Evolutionary conservation across 2,888 invertebrate species (phyloP), one percentile per base, ranked within the genome.

Genomic region (Shargacucullia verbasci): DNA sequence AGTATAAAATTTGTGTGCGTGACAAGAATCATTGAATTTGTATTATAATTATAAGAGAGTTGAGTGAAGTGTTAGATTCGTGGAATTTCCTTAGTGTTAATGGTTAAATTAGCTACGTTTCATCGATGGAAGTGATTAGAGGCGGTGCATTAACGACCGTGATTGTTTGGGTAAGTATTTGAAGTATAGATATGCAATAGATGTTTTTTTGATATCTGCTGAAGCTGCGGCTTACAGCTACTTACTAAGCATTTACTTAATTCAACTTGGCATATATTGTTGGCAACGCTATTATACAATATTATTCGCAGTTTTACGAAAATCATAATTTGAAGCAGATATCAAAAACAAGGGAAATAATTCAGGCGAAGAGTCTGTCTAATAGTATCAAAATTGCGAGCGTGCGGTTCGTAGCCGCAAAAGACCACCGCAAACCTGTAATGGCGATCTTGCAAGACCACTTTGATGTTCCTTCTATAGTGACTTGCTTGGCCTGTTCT

Each of bases 361-460:
- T 84, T 86, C 83, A 93, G 92, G 93, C 92, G 91, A 92, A 93
- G 91, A 84, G 84, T 88, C 83, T 86, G 85, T 89, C 93, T 93
- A 93, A 93, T 92, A 94, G 92, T 90, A 84, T 78, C 90, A 92
- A 91, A 91, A 87, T 85, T 92, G 92, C 92, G 92, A 92, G 88
- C 90, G 91, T 89, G 93, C 93, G 92, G 92, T 87, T 86, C 90
- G 81, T 82, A 90, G 93, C 93, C 94, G 93, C 92, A 82, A 93
- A 92, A 94, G 92, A 92, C 93, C 91, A 88, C 91, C 85, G 93
- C 94, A 94, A 97, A 99, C 99, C 99, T 98, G 99, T 99, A 92
- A 99, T 99, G 95, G 98, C 98, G 96, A 99, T 98, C 97, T 99
- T 99, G 97, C 98, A 98, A 94, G 99, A 99, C 99, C 99, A 99